Percentiles rank a stretch among this genome's conserved stretches.
Evolutionary conservation across 1,140 invertebrate species (phyloP).

Genomic region (Aphidius gifuensis): DNA sequence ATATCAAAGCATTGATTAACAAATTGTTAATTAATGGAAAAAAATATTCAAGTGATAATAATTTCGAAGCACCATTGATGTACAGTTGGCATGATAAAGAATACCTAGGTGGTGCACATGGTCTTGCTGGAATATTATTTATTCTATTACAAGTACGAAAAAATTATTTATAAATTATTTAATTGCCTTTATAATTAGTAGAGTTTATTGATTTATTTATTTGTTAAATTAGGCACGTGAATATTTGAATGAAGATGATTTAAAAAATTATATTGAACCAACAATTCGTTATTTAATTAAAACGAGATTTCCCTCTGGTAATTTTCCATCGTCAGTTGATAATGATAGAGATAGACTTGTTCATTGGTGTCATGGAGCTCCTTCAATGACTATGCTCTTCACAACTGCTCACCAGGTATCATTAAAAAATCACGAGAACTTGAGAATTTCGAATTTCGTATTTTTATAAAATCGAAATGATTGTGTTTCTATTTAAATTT

Average conservation of each 20-base stretch:
- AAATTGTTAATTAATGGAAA: constrained; percentile 68
- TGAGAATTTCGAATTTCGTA: constrained; percentile 25
- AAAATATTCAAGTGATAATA: constrained; percentile 53
- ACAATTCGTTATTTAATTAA: constrained; percentile 65
- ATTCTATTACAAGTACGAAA: constrained; percentile 69
- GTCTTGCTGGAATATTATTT: constrained; percentile 80
- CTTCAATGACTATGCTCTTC: constrained; percentile 79
- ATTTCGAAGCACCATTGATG: constrained; percentile 65
- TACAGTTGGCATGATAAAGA: constrained; percentile 85
- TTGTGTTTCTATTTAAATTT: constrained; percentile 4
- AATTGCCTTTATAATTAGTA: constrained; percentile 6
- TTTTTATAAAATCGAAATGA: constrained; percentile 7
- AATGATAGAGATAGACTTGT: constrained; percentile 74
- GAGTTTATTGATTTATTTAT: constrained; percentile 11
- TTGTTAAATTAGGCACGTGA: constrained; percentile 51
- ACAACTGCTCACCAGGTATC: constrained; percentile 71
- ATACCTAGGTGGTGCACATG: constrained; percentile 87
- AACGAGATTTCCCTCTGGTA: constrained; percentile 71
- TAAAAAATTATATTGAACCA: constrained; percentile 60
- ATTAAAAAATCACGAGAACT: no score
- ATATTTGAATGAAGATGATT: constrained; percentile 57
- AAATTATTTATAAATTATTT: constrained; percentile 15
- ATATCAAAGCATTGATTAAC: constrained; percentile 57
- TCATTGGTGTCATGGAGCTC: constrained; percentile 95
- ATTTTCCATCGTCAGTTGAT: constrained; percentile 80